Base-by-base conservation (phyloP, 1,140 invertebrate species). In the Helicoverpa armigera region DNA sequence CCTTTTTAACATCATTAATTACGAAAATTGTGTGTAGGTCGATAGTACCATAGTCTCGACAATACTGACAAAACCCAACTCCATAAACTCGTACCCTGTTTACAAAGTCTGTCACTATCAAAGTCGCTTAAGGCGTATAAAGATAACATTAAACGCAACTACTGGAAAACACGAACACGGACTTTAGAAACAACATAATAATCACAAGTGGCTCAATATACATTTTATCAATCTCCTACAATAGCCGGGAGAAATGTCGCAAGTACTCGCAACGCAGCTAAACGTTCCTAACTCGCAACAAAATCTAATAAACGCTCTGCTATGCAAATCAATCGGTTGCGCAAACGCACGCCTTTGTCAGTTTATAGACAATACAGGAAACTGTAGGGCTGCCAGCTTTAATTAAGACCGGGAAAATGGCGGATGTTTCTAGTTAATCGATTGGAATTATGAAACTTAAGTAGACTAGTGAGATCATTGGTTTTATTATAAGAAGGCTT, bases 281-380 rank as follows among this genome's bases (percentile, higher is more conserved):
- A 81, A 77, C 77, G 72, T 58, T 74, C 73, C 82, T 53, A 31
- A 54, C 12, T 63, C 54, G 54, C n/a, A 88, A 88, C 83, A 80
- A 86, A 89, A 90, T 87, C 72, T 86, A 88, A 89, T 91, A 91
- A 90, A 83, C 83, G 85, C 83, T 90, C 83, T 87, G 81, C 86
- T 89, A 89, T 87, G 89, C 88, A 91, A 90, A 92, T 92, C 88
- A 88, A 88, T 89, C 85, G 82, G 83, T 87, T 90, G 85, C 91
- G 84, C 86, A 90, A 88, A 81, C 78, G 79, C 83, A 76, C 70
- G 65, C 83, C 86, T 87, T 89, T 91, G 90, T 90, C 86, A 86
- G 85, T 29, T 85, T 53, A 76, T 31, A 83, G 75, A 88, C 88
- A 87, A 90, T 90, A 61, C 84, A 87, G 88, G 87, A 90, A 90